Base-by-base conservation (phyloP, 2,888 invertebrate species). In the Sesia apiformis region DNA sequence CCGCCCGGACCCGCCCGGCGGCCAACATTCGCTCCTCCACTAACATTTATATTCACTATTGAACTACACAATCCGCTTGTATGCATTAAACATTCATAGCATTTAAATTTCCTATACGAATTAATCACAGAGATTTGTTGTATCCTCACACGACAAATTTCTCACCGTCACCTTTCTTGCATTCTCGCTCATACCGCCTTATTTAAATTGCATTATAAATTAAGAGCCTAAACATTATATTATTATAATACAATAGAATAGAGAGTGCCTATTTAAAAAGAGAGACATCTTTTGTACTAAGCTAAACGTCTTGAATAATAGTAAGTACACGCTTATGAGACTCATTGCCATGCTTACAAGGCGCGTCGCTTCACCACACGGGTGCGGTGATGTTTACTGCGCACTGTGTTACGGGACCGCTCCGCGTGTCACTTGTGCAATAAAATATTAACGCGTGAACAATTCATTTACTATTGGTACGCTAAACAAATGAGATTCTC, bases 221-320 rank as follows among this genome's bases (percentile, higher is more conserved):
- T 76, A 74, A 77, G 71, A 77, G 76, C 75, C 77, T 81, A 83
- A 61, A 60, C 58, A 58, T 53, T 53, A 53, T 42, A 43, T 49
- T 64, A 67, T 68, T 65, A 78, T 67, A 74, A 73, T 73, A 76
- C 69, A 70, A 80, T 82, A 84, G 80, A 82, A 76, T 86, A 89
- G 88, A 89, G 87, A 87, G 89, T 86, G 80, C 79, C 80, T 75
- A 83, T 79, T 78, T 80, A 75, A 81, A 23, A 77, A 89, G 88
- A 89, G 89, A 89, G 89, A 89, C 86, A 78, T 81, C 74, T 67
- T 85, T 87, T 87, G 84, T 84, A 87, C 86, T 86, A 84, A 74
- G 75, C 85, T 85, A 85, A 83, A 78, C 75, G 74, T 74, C 72
- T 80, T 78, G 69, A 77, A 74, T 50, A 77, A 75, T 72, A 79